Evolutionary conservation across 2,113 vertebrate species (phyloP), one percentile per base, ranked within the genome.

Genomic region (Xyrauchen texanus): DNA sequence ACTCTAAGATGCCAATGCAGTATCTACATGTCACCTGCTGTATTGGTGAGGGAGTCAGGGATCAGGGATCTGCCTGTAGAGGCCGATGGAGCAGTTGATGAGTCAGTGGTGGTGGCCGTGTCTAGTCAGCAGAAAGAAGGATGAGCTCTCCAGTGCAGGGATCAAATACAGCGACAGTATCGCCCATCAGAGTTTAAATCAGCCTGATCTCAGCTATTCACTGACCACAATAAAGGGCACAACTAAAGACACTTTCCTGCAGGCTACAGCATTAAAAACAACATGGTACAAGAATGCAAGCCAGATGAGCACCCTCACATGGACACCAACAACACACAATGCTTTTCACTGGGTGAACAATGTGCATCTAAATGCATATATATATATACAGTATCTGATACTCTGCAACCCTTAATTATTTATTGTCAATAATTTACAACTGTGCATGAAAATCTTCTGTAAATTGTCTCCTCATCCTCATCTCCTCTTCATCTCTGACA

Each of bases 101-200:
- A 63, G 77, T 76, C 78, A 62, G 21, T 34, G 21, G 71, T 68
- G 80, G 80, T 68, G 63, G 63, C 44, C 45, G 46, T 73, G 60
- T 82, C 80, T 82, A 80, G 80, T 85, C 80, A 84, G 83, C 76
- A 82, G 70, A 82, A 67, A 76, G 58, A 72, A 42, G 63, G 55
- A 49, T 62, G 76, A 81, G 83, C 44, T 69, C 21, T 74, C 58
- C 53, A 68, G 47, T 65, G 44, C 13, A 69, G 15, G 62, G 68
- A 78, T 84, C 82, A 84, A 52, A 84, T 81, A 84, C 55, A 74
- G 74, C 21, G 42, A 78, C 66, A 8, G 21, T 77, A 55, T 80
- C 68, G 68, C 47, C 68, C 68, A 73, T 81, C 68, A 77, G 53
- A 61, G 46, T 9, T 66, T 63, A n/a, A 58, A 79, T 79, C 62